A percentile compares a stretch with the other conserved stretches of the same genome.
These are phyloP conservation scores for Orchesellides sinensis DNA, from an alignment of 2,888 invertebrate genomes.

Conservation along the genomic window DNA sequence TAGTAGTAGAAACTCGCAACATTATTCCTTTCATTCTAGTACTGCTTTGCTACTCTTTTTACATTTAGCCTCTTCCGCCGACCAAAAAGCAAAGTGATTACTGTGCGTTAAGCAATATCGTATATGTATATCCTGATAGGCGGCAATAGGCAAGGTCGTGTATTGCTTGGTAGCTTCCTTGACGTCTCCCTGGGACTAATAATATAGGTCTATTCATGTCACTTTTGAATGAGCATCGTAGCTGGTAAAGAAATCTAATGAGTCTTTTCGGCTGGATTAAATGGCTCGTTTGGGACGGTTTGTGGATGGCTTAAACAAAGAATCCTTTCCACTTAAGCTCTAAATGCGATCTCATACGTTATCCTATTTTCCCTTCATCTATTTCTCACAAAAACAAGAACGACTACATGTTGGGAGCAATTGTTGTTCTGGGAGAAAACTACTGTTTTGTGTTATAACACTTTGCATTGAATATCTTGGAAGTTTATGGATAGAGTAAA, in stretches of 20 bases:
- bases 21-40: not conserved
- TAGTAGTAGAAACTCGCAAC: too few species aligned
- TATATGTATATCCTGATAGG: too few species aligned
- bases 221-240: slow-evolving; percentile 44
- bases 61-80: not conserved
- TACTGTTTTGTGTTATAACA: not conserved
- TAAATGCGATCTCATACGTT: slow-evolving; percentile 35
- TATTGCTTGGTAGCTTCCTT: slow-evolving; percentile 16
- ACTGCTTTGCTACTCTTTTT: not conserved
- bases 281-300: slow-evolving; percentile 63
- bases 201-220: slow-evolving; percentile 57
- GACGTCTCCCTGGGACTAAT: slow-evolving; percentile 49
- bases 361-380: slow-evolving; percentile 17
- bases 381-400: not conserved
- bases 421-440: not conserved
- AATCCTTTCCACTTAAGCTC: slow-evolving; percentile 22
- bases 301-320: slow-evolving; percentile 53
- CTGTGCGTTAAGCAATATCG: slow-evolving; percentile 14
- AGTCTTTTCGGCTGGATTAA: slow-evolving; percentile 48
- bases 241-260: slow-evolving; percentile 53
- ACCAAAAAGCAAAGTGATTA: slow-evolving; percentile 17
- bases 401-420: not conserved
- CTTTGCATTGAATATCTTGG: not conserved
- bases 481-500: not conserved
- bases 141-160: slow-evolving; percentile 6